Evolutionary conservation across 2,888 invertebrate genomes (phyloP).

Genomic region (Nasonia oneida): DNA sequence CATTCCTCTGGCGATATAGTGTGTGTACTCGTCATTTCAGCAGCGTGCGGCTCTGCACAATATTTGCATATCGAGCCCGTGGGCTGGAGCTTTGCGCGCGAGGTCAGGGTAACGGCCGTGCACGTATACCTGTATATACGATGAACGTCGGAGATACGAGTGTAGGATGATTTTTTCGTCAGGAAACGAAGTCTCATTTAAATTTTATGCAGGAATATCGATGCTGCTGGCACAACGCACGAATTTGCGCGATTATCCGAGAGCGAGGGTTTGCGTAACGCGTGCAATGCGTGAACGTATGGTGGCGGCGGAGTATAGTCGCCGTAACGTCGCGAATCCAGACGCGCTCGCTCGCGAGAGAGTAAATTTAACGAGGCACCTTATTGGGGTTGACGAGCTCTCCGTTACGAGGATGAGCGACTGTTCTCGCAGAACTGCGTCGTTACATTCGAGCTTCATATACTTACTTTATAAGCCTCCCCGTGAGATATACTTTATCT

Average conservation of each 20-base stretch:
- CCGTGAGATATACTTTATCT: background rate
- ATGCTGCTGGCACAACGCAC: too few species aligned
- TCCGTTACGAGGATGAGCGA: slow-evolving; percentile 7
- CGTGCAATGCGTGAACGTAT: background rate
- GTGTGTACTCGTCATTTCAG: background rate
- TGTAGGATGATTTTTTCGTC: background rate
- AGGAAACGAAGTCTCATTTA: background rate
- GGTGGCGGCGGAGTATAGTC: background rate
- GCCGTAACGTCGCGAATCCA: slow-evolving; percentile 18
- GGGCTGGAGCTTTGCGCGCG: background rate
- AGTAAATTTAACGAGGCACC: slow-evolving; percentile 30
- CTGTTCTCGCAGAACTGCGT: background rate
- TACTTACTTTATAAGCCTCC: background rate
- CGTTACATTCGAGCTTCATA: background rate
- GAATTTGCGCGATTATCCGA: background rate
- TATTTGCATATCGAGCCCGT: slow-evolving; percentile 1
- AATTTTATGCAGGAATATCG: background rate
- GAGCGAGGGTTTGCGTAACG: background rate
- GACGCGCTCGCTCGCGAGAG: background rate
- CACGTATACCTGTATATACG: background rate
- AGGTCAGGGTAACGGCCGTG: background rate
- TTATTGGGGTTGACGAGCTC: slow-evolving; percentile 43
- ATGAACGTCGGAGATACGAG: background rate
- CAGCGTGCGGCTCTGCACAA: background rate
- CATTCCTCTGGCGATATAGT: background rate